Evolutionary conservation across 2,888 invertebrate genomes (phyloP), one percentile per base, ranked within the genome.

Genomic region (Orthosia cruda): DNA sequence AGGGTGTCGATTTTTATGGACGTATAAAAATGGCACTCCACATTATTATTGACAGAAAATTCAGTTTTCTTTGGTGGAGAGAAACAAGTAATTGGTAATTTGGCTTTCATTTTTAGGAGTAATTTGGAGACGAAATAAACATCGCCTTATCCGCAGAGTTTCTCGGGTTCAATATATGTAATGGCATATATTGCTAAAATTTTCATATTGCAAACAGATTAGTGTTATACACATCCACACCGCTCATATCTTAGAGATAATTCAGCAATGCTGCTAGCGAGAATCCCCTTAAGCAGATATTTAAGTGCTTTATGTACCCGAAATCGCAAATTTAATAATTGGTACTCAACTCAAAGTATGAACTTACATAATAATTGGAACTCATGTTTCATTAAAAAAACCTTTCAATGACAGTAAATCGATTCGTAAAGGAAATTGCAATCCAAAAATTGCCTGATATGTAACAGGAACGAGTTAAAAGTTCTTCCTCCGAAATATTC

Each of bases 1-100:
- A 52, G 73, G 54, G 63, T 66, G 76, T 80, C 77, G 75, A 84
- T 82, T 84, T 85, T 86, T 84, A 86, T 82, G 32, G 32, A 18
- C 26, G 47, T 52, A 82, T 86, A 82, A 86, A 81, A 82, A 72
- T 67, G 54, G 20, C 58, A 57, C 70, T 80, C 55, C 5, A 7
- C 55, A 72, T 58, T 71, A 73, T 74, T 81, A 73, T 86, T 74
- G 71, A 52, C 55, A 64, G 59, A 58, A 74, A 70, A 68, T 74
- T 74, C 67, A 65, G 61, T 75, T 77, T 80, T 58, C 45, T 70
- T 68, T n/a, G 26, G 18, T 63, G 20, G 18, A 3, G 26, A 66
- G 32, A 32, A 54, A 59, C 50, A 57, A 40, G 50, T 70, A 52
- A 68, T 77, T 67, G 45, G 55, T 55, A 20, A 32, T 20, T 47